A percentile compares a stretch with the other conserved stretches of the same genome.
Conservation (phyloP, 1,140 invertebrate species). For the Zaprionus ghesquierei region DNA sequence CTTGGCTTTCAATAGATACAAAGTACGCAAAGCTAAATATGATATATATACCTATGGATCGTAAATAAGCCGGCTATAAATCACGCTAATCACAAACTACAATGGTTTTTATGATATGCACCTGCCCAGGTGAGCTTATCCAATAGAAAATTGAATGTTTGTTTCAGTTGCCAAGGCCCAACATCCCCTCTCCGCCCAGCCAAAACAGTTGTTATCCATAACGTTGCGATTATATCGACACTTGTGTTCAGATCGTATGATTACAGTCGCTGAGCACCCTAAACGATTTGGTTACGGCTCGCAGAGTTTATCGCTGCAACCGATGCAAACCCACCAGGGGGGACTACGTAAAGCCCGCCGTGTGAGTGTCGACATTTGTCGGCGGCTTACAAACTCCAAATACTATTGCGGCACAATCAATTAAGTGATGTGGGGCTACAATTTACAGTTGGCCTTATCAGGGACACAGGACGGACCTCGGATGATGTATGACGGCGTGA, state of each 20-base stretch:
- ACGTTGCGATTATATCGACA: neutral
- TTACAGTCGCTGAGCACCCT: neutral
- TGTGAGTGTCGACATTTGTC: constrained; percentile 55
- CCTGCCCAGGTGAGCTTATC: neutral
- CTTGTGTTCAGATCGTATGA: neutral
- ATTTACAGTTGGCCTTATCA: neutral
- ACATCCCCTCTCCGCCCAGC: too few relatives aligned
- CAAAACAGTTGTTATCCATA: constrained; percentile 21
- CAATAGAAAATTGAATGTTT: neutral
- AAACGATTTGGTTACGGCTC: constrained; percentile 4
- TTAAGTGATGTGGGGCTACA: constrained; percentile 26
- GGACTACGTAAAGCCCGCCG: neutral
- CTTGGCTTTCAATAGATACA: neutral
- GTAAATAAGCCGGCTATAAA: neutral
- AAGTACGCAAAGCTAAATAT: neutral
- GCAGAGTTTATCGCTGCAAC: neutral
- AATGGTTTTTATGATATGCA: neutral
- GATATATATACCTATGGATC: neutral
- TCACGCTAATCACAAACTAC: neutral
- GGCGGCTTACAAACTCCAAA: constrained; percentile 22
- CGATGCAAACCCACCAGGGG: neutral
- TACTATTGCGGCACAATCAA: neutral
- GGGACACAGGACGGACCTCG: neutral
- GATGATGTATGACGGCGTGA: neutral
- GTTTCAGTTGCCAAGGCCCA: neutral